Base-by-base conservation (phyloP, 2,797 vertebrate species). In the Vipera latastei region DNA sequence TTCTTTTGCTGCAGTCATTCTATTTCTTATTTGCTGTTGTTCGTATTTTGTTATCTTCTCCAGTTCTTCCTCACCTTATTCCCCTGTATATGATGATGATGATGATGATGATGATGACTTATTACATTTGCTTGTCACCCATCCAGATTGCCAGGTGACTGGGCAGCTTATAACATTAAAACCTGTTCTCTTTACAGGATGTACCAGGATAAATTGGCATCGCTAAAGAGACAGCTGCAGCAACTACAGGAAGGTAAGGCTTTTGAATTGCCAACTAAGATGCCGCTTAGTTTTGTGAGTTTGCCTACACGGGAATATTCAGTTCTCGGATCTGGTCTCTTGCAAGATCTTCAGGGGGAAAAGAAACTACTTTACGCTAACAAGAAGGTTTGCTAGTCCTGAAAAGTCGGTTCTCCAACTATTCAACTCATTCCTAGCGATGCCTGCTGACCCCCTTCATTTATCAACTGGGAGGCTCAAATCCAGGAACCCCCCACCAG, bases 201-300 rank as follows among this genome's bases (percentile, higher is more conserved):
- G 99, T 99, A 99, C 96, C 99, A 99, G 96, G 99, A 99, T 97
- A 99, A 99, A 96, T 96, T 99, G 98, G 98, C 99, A 44, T 99
- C 99, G 51, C 97, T 99, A 86, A 99, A 99, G 98, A 98, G 98
- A 96, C 99, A 99, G 94, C 95, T 99, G 59, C 99, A 99, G 48
- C 99, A 99, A 18, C 95, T 99, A 61, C 99, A 99, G 95, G 99
- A 99, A 99, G 99, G 99, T 86, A 86, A 38, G 9, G 32, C 56
- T 88, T 22, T 18, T 32, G 2, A 59, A 12, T 57, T 59, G 22
- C 32, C 38, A 59, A 44, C 18, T 20, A 22, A 9, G 0, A 60
- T 4, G 11, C 8, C 2, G 4, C 48, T 83, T 16, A 32, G 53
- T 3, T 87, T 55, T 56, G 38, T 61, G 38, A 63, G 12, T 26